A percentile compares a stretch with the other conserved stretches of the same genome.
Conservation (phyloP, 2,888 invertebrate species). For the Parnassius mnemosyne region DNA sequence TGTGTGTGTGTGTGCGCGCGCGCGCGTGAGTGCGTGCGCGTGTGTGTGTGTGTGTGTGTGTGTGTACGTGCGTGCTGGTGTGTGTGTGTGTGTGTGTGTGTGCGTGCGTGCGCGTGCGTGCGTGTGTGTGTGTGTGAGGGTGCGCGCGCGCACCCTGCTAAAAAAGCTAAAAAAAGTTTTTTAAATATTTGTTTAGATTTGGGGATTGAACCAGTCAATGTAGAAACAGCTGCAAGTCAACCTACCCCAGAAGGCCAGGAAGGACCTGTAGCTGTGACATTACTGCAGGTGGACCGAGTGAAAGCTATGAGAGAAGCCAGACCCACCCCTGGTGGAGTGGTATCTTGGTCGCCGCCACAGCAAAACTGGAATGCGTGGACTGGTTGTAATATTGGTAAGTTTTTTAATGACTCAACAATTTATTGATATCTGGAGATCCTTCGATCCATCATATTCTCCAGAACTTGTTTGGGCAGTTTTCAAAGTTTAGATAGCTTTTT, state of each 20-base stretch:
- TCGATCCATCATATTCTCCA: not conserved
- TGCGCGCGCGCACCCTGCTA: too few relatives aligned
- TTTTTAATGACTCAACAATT: not conserved
- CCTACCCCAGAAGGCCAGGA: constrained; percentile 34
- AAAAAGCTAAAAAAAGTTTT: not conserved
- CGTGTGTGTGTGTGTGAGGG: too few relatives aligned
- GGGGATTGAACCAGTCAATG: constrained; percentile 56
- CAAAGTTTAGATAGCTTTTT: too few relatives aligned
- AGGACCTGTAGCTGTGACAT: constrained; percentile 41
- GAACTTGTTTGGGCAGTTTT: not conserved
- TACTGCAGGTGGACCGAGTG: constrained; percentile 64
- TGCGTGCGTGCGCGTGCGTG: too few relatives aligned
- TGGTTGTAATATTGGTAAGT: constrained; percentile 91
- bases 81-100: too few relatives aligned
- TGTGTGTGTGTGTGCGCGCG: too few relatives aligned
- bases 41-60: not conserved
- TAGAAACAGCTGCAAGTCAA: constrained; percentile 35
- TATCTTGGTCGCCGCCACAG: constrained; percentile 97
- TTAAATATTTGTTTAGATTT: constrained; percentile 44
- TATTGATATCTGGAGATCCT: not conserved
- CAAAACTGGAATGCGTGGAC: constrained; percentile 99
- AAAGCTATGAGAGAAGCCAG: constrained; percentile 83
- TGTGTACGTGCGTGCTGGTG: not conserved
- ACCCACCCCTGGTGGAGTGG: constrained; percentile 86
- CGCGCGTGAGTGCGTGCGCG: too few relatives aligned